Evolutionary conservation across 2,113 vertebrate species (phyloP).

Genomic region (Nipponia nippon): DNA sequence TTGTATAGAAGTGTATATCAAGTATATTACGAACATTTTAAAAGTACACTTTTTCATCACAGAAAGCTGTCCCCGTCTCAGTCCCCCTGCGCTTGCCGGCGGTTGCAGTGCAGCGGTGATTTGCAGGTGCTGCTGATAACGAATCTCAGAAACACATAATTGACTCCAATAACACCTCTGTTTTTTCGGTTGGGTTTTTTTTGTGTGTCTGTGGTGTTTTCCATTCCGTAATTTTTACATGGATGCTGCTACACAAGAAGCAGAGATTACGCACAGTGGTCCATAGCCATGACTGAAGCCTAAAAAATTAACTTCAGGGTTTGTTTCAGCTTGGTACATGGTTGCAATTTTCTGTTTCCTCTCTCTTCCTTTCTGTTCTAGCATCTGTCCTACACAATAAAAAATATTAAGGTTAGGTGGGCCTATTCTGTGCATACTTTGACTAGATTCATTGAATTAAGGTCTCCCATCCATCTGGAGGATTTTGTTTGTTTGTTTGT

Average conservation of each 20-base stretch:
- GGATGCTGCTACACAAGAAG: neutral
- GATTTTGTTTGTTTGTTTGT: too few species aligned
- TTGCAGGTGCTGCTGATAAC: neutral
- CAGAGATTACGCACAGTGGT: neutral
- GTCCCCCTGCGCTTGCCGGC: neutral
- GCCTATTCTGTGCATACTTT: neutral
- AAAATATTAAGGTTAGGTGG: neutral
- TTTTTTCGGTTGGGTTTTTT: neutral
- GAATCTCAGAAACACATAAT: neutral
- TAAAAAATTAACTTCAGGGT: constrained; percentile 12
- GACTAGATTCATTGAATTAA: neutral
- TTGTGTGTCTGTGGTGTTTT: neutral
- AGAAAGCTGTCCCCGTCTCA: neutral
- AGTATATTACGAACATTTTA: neutral
- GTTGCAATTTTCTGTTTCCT: neutral
- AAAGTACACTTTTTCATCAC: neutral
- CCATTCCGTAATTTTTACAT: neutral
- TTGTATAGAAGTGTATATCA: neutral
- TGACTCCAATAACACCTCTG: neutral
- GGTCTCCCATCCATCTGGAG: neutral
- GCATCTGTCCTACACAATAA: neutral
- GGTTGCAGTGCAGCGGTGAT: neutral
- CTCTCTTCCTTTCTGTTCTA: neutral
- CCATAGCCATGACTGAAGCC: neutral
- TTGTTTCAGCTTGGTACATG: constrained; percentile 9